Evolutionary conservation across 2,113 vertebrate genomes (phyloP).

Genomic region (Nansenia antarctica): DNA sequence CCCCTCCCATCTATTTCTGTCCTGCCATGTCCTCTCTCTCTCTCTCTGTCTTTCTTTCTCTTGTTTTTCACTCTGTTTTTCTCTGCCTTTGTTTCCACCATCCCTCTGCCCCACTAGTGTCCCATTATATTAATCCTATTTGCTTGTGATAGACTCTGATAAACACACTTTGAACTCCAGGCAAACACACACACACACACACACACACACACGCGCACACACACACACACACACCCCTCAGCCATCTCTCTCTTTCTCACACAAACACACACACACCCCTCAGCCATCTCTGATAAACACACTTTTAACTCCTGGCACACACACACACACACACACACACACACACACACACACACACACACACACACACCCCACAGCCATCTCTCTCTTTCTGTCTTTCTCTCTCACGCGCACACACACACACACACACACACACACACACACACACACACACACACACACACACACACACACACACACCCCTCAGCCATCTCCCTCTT

Average conservation of each 20-base stretch:
- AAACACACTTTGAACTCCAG: conserved; percentile 19
- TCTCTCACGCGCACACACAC: too few species aligned
- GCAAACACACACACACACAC: neutral
- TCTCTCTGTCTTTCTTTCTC: neutral
- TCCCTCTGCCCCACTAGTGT: conserved; percentile 40
- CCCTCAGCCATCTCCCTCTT: neutral
- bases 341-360: too few species aligned
- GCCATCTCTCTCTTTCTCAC: neutral
- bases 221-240: neutral
- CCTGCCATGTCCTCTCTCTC: neutral
- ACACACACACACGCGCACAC: too few species aligned
- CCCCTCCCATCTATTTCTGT: conserved; percentile 25
- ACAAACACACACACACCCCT: neutral
- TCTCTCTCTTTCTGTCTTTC: neutral
- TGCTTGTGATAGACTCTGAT: conserved; percentile 11
- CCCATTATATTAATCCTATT: conserved; percentile 57
- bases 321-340: too few species aligned
- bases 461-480: neutral
- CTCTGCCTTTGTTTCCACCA: conserved; percentile 35
- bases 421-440: too few species aligned
- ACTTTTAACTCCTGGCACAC: neutral
- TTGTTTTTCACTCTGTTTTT: neutral
- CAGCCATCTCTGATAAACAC: conserved; percentile 18
- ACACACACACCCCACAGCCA: neutral
- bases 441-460: too few species aligned